Percentiles rank a stretch among this genome's conserved stretches.
phyloP scores from a whole-genome alignment of 2,113 vertebrate species.

The Sinocyclocheilus anophthalmus region DNA sequence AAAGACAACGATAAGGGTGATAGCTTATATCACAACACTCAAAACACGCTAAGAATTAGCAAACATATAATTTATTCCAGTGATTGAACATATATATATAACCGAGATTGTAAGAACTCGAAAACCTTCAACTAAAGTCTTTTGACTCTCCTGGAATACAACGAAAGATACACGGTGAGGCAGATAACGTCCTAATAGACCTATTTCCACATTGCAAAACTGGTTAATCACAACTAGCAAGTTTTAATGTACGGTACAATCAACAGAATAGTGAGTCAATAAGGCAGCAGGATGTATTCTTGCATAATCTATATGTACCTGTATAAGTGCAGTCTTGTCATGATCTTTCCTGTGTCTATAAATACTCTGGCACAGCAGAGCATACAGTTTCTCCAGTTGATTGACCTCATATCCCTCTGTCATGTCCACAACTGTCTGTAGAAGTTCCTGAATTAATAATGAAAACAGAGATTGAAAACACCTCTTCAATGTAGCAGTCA shows the following conservation, averaged over 20 bases:
- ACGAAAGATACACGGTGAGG: not conserved
- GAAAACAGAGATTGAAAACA: not conserved
- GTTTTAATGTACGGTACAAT: too few relatives aligned
- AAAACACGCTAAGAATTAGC: too few relatives aligned
- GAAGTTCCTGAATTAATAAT: conserved; percentile 74
- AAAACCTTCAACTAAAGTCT: too few relatives aligned
- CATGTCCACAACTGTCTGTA: conserved; percentile 74
- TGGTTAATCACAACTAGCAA: too few relatives aligned
- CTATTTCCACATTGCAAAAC: too few relatives aligned
- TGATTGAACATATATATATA: too few relatives aligned
- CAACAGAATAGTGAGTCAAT: too few relatives aligned
- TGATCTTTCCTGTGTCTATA: conserved; percentile 85
- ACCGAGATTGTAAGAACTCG: too few relatives aligned
- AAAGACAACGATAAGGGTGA: too few relatives aligned
- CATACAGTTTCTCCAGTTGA: conserved; percentile 89
- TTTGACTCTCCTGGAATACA: conserved; percentile 77
- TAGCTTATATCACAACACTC: too few relatives aligned
- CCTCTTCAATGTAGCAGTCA: not conserved
- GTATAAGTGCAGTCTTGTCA: conserved; percentile 82
- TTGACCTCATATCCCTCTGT: conserved; percentile 79
- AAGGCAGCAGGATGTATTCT: not conserved
- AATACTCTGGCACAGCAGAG: conserved; percentile 88
- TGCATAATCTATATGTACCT: conserved; percentile 71
- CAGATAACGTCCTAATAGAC: too few relatives aligned
- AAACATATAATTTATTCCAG: too few relatives aligned